phyloP scores from a whole-genome alignment of 2,888 invertebrate genomes.

The Polia nebulosa region DNA sequence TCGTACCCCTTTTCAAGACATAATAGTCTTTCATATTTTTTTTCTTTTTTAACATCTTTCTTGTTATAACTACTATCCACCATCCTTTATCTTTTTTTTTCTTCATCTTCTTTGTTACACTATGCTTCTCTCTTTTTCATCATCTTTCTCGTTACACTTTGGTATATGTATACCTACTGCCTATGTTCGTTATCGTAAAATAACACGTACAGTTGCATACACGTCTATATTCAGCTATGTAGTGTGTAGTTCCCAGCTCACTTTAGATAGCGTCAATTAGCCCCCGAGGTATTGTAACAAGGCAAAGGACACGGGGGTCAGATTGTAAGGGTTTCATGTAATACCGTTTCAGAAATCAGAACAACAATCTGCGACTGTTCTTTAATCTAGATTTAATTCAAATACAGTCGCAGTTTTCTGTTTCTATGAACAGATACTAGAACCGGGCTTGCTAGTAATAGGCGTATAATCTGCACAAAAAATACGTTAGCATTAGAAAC shows the following conservation, averaged over 20 bases:
- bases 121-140: too few relatives aligned
- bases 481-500: background rate
- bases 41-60: too few relatives aligned
- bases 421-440: too few relatives aligned
- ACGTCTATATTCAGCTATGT: constrained; percentile 10
- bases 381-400: background rate
- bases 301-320: background rate
- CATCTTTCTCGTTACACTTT: background rate
- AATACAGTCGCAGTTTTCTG: background rate
- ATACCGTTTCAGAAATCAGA: background rate
- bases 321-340: constrained; percentile 15
- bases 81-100: too few relatives aligned
- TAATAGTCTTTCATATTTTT: too few relatives aligned
- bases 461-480: background rate
- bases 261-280: constrained; percentile 22
- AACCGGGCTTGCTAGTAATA: background rate
- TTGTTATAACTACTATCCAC: too few relatives aligned
- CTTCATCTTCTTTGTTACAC: background rate
- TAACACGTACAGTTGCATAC: too few relatives aligned
- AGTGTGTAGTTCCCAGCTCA: constrained; percentile 6
- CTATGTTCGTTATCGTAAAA: background rate
- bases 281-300: constrained; percentile 33
- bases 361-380: background rate
- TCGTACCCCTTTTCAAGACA: too few relatives aligned
- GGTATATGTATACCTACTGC: too few relatives aligned